phyloP scores from a whole-genome alignment of 2,113 vertebrate species.

The Myotis lucifugus region DNA sequence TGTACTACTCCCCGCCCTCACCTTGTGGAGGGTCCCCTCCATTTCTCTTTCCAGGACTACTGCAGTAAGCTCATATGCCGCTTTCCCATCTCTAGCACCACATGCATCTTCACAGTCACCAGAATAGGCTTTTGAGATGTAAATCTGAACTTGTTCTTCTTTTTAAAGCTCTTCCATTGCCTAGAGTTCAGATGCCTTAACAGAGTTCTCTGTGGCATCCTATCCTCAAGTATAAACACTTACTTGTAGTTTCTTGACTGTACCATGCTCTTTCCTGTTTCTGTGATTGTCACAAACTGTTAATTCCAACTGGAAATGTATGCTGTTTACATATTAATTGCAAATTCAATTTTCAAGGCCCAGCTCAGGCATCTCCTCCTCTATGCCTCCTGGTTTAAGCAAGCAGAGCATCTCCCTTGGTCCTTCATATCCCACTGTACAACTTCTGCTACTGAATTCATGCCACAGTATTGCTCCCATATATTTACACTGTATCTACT shows the following conservation, averaged over 20 bases:
- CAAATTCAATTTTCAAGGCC: not conserved
- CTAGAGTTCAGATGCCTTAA: not conserved
- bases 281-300: not conserved
- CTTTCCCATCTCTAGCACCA: not conserved
- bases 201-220: not conserved
- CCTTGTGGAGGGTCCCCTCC: not conserved
- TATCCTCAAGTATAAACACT: not conserved
- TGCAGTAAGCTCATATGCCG: not conserved
- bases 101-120: not conserved
- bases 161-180: not conserved
- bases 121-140: not conserved
- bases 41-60: not conserved
- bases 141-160: not conserved
- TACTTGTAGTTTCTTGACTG: not conserved
- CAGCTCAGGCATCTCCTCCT: not conserved
- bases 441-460: not conserved
- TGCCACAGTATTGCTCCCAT: not conserved
- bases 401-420: not conserved
- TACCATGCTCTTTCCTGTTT: not conserved
- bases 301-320: not conserved
- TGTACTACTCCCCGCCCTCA: fast-evolving
- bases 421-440: no score
- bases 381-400: not conserved
- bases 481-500: not conserved
- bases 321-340: not conserved